A percentile compares a stretch with the other conserved stretches of the same genome.
Conservation (phyloP, 2,113 vertebrate species). For the Pardalotus punctatus region DNA sequence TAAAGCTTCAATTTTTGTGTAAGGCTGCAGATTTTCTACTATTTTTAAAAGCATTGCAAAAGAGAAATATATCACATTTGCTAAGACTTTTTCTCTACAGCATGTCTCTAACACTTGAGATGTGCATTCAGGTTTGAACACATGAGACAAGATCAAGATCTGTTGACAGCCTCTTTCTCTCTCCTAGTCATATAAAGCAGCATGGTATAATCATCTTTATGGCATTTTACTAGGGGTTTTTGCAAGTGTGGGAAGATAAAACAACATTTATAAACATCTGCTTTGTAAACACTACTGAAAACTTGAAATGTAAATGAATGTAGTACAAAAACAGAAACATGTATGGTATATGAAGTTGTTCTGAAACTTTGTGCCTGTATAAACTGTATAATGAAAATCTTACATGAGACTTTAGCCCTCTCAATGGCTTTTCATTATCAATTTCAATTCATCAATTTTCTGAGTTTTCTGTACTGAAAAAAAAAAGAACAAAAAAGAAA, state of each 20-base stretch:
- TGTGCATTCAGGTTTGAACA: neutral
- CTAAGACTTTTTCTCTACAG: neutral
- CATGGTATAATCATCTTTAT: neutral
- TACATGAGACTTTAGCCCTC: neutral
- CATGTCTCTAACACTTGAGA: neutral
- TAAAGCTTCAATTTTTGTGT: neutral
- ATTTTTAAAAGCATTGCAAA: neutral
- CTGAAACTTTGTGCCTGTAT: neutral
- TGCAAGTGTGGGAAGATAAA: neutral
- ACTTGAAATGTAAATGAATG: neutral
- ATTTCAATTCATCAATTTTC: neutral
- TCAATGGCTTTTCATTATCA: neutral
- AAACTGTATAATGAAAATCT: neutral
- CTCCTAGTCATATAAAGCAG: neutral
- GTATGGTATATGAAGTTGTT: neutral
- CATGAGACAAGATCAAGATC: neutral
- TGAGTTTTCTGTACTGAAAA: neutral
- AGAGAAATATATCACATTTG: neutral
- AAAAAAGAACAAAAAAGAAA: neutral
- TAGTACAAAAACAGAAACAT: neutral
- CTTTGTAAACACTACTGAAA: neutral
- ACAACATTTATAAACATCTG: neutral
- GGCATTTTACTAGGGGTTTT: neutral
- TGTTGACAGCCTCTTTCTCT: neutral
- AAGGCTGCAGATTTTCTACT: neutral